Base-by-base conservation (phyloP, 2,888 invertebrate genomes). In the Seira ritae region DNA sequence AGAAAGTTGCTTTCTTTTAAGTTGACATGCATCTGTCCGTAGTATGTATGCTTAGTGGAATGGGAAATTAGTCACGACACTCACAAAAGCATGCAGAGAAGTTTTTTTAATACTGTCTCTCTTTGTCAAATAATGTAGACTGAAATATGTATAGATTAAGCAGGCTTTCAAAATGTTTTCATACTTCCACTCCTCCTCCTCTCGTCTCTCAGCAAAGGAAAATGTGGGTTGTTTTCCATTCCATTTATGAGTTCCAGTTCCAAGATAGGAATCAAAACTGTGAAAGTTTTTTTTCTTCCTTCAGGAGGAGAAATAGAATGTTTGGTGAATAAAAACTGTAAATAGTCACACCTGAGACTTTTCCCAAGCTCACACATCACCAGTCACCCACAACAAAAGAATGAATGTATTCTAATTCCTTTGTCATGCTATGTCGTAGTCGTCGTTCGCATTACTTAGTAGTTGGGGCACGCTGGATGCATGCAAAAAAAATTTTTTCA, bases 341-440 rank as follows among this genome's bases (percentile, higher is more conserved):
- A 46, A 70, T 79, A 50, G 50, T 20, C 67, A 72, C 79, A 79
- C 79, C 71, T 79, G 79, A 79, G 67, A 31, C 72, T 1, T 60
- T 79, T 71, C 79, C 71, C 70, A 70, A 66, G 78, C 46, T 78
- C 50, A 66, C 66, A 79, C 79, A 79, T 79, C 79, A 72, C 71
- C n/a, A 79, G 79, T 79, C 79, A 79, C 15, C 76, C 65, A 71
- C 42, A 65, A 78, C 78, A 71, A 71, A 71, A 62, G 66, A 65
- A n/a, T n/a, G n/a, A n/a, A 15, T 8, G n/a, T 20, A 20, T 50
- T 71, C 68, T 42, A 69, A 69, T 69, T 24, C 68, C 37, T n/a
- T 19, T 42, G 24, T 31, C 68, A 37, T 42, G 67, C 17, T 19
- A 24, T 72, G 72, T 72, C 42, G 19, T 42, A 37, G 69, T 69